Conservation (phyloP, 2,888 invertebrate genomes). For the Agrochola lota region DNA sequence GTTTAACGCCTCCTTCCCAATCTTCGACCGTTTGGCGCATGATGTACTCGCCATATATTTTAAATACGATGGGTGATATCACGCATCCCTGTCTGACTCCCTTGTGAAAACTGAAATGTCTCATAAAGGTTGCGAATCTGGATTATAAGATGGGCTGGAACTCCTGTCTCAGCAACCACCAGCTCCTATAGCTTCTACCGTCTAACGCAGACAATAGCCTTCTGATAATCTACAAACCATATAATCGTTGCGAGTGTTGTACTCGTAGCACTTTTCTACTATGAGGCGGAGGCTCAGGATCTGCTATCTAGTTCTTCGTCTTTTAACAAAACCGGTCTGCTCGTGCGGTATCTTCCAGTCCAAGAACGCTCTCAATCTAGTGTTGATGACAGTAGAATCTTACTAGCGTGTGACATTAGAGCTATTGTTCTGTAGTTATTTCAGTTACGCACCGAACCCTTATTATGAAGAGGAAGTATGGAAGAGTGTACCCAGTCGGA, state of each 20-base stretch:
- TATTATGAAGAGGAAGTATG: neutral
- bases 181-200: too few relatives aligned
- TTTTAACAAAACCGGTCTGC: neutral
- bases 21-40: neutral
- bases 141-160: neutral
- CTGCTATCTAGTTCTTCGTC: neutral
- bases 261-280: neutral
- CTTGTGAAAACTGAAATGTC: neutral
- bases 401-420: neutral
- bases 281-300: neutral
- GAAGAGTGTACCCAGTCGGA: neutral
- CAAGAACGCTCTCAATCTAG: neutral
- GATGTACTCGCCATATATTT: neutral
- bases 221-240: neutral
- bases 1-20: neutral
- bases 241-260: neutral
- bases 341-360: conserved; percentile 3
- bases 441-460: neutral
- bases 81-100: neutral
- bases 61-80: neutral
- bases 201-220: too few relatives aligned
- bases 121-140: neutral
- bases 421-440: neutral
- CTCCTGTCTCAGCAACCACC: too few relatives aligned
- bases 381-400: too few relatives aligned